Percentiles rank a stretch among this genome's conserved stretches.
phyloP scores from a whole-genome alignment of 2,113 vertebrate species.

The Zosterops borbonicus region DNA sequence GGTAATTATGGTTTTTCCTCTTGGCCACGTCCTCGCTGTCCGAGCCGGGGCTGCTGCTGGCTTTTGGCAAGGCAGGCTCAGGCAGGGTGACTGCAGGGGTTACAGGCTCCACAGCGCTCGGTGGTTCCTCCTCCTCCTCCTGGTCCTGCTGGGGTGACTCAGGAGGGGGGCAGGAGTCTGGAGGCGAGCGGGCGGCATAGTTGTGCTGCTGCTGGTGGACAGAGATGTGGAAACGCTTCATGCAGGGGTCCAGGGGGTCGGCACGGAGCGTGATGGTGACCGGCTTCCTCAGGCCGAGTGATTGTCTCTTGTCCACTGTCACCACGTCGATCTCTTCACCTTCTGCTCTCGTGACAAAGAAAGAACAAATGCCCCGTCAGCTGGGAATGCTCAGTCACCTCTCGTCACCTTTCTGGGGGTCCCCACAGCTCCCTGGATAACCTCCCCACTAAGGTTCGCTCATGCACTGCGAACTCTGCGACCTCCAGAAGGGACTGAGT shows the following conservation, averaged over 20 bases:
- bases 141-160: neutral
- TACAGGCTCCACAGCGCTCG: neutral
- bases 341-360: constrained; percentile 63
- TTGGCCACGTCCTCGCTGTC: constrained; percentile 90
- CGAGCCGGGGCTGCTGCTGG: constrained; percentile 74
- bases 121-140: neutral
- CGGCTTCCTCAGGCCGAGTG: constrained; percentile 79
- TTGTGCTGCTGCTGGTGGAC: constrained; percentile 96
- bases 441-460: neutral
- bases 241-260: constrained; percentile 87
- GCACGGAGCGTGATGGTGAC: constrained; percentile 89
- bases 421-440: accelerated
- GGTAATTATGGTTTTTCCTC: constrained; percentile 90
- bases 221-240: constrained; percentile 91
- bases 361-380: neutral
- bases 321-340: constrained; percentile 95
- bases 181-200: constrained; percentile 89
- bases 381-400: neutral
- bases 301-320: constrained; percentile 87
- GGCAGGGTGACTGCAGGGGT: constrained; percentile 14
- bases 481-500: neutral
- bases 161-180: constrained; percentile 69
- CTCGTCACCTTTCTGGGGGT: accelerated
- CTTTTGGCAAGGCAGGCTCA: constrained; percentile 48
- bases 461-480: accelerated